These are phyloP conservation scores for Oligia strigilis DNA, from an alignment of 2,888 invertebrate species.

Conservation along the genomic window DNA sequence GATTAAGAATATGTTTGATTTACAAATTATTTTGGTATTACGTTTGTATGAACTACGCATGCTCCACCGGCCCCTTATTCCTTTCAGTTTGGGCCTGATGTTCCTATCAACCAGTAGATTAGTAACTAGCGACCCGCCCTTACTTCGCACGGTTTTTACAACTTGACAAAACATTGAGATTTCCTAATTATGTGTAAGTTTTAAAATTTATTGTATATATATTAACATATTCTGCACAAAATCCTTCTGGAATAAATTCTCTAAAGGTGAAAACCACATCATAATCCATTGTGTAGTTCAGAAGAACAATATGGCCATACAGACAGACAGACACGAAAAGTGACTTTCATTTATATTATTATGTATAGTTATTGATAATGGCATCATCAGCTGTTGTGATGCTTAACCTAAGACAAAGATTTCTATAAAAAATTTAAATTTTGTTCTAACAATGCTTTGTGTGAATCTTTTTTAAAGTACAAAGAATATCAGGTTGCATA, in stretches of 20 bases:
- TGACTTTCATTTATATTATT: background rate
- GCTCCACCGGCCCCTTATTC: no score
- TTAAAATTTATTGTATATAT: background rate
- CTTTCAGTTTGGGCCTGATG: no score
- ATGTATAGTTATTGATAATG: background rate
- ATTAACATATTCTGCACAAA: background rate
- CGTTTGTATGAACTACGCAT: no score
- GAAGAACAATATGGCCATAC: background rate
- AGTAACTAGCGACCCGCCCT: fast-evolving
- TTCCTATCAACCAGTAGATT: no score
- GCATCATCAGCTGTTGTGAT: background rate
- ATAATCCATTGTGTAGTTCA: background rate
- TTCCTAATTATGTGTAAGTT: background rate
- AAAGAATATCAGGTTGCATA: background rate
- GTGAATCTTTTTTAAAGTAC: background rate
- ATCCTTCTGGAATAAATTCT: background rate
- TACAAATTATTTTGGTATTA: no score
- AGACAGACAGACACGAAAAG: background rate
- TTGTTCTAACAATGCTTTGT: background rate
- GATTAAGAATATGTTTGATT: no score
- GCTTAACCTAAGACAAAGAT: background rate
- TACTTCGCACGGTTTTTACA: background rate
- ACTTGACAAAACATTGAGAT: background rate
- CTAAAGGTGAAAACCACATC: background rate
- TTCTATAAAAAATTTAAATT: background rate